A percentile compares a stretch with the other conserved stretches of the same genome.
Evolutionary conservation across 2,113 vertebrate species (phyloP).

Genomic region (Herpetotheres cachinnans): DNA sequence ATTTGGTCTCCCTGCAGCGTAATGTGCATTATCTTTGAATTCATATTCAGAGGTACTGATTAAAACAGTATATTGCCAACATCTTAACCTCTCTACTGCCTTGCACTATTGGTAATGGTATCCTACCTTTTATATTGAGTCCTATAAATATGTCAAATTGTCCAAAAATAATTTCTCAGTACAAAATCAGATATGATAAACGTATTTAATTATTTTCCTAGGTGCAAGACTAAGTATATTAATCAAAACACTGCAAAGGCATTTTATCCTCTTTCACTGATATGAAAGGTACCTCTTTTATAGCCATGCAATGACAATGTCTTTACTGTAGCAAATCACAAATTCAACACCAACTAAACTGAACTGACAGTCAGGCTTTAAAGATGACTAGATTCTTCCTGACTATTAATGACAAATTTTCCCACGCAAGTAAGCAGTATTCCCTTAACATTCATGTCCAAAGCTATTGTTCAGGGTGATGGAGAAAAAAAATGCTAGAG

Average conservation of each 20-base stretch:
- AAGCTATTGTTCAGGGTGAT: background rate
- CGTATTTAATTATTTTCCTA: background rate
- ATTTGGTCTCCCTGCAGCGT: background rate
- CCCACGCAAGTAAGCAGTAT: constrained; percentile 23
- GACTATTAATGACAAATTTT: constrained; percentile 33
- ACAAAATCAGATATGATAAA: background rate
- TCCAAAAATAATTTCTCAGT: background rate
- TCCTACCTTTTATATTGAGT: background rate
- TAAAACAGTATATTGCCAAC: background rate
- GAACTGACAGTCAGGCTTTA: constrained; percentile 16
- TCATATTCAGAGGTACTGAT: background rate
- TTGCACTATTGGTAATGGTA: background rate
- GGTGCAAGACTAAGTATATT: background rate
- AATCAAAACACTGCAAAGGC: background rate
- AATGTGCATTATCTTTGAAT: background rate
- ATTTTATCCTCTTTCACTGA: background rate
- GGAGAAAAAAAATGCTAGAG: background rate
- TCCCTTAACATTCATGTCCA: background rate
- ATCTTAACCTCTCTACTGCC: background rate
- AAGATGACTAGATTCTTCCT: constrained; percentile 4
- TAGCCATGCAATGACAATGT: background rate
- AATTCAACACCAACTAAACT: background rate
- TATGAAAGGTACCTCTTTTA: background rate
- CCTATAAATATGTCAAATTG: background rate
- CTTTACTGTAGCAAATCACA: background rate